Evolutionary conservation across 2,113 vertebrate species (phyloP), one percentile per base, ranked within the genome.

Genomic region (Urocynchramus pylzowi): DNA sequence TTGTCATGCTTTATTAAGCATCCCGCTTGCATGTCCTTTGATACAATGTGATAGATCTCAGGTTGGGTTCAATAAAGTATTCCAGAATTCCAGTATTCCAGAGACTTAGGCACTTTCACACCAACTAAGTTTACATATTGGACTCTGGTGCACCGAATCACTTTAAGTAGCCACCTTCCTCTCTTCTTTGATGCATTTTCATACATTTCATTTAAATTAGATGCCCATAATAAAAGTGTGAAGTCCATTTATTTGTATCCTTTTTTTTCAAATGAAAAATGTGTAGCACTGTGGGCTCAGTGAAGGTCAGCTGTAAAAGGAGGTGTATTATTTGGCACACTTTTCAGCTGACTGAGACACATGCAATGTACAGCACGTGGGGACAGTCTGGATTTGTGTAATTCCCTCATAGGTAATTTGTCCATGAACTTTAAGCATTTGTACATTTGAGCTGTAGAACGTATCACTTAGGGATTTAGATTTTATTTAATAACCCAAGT

Each of bases 401-500:
- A 63, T 86, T 92, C 75, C 64, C 64, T 86, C 33, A 45, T 18
- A 83, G 67, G 60, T 63, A 68, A 89, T 94, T 84, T 64, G 65
- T 90, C 83, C 77, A 13, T 76, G 85, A 92, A 86, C 68, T 90
- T 92, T 68, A 87, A 5, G 3, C 71, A 18, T 94, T 95, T 85
- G 45, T 87, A 82, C 41, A 56, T 93, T 93, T 92, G 82, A 93
- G 68, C 74, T 52, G 52, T 63, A 91, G 92, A 91, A 84, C 1
- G 0, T 75, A 89, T 95, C 79, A 82, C 91, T 94, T 56, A 57
- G 67, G 91, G 82, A 93, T 77, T 95, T 84, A n/a, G 74, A 89
- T 93, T 92, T 78, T 83, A 81, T 87, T 93, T 93, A 92, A 95
- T 87, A 95, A 93, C 80, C 73, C 81, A 90, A 93, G 73, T 56